Conservation (phyloP, 2,113 vertebrate species). For the Menura novaehollandiae region DNA sequence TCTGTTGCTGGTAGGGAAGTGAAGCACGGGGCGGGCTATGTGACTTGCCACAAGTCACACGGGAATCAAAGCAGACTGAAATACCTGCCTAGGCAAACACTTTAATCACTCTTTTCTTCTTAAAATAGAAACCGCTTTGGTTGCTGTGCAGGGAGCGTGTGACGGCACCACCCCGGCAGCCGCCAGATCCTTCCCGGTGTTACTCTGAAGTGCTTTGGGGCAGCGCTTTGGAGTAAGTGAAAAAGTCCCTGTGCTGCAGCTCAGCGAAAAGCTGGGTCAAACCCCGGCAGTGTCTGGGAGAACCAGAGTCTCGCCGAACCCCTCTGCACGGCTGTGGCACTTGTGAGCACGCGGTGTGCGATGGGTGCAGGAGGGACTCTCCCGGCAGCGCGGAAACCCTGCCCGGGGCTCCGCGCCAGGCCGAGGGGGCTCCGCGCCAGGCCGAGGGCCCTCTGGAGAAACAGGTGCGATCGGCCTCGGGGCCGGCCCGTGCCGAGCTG, state of each 20-base stretch:
- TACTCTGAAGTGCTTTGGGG: background rate
- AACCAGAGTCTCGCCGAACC: background rate
- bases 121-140: background rate
- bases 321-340: background rate
- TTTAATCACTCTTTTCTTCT: conserved; percentile 19
- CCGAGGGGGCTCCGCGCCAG: background rate
- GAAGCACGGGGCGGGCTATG: background rate
- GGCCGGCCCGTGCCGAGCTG: background rate
- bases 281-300: background rate
- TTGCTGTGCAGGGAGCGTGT: background rate
- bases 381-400: background rate
- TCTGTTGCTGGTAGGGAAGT: background rate
- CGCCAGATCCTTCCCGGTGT: background rate
- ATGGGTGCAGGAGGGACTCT: background rate
- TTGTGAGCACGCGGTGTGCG: background rate
- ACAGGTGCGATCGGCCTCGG: background rate
- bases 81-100: conserved; percentile 40
- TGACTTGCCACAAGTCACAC: conserved; percentile 12
- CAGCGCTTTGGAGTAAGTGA: background rate
- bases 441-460: background rate
- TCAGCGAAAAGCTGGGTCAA: background rate
- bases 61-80: background rate
- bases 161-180: background rate
- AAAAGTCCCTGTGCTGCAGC: background rate
- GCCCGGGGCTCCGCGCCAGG: background rate